These are phyloP conservation scores for Drosophila kepulauana DNA, from an alignment of 1,140 invertebrate species.

Conservation along the genomic window DNA sequence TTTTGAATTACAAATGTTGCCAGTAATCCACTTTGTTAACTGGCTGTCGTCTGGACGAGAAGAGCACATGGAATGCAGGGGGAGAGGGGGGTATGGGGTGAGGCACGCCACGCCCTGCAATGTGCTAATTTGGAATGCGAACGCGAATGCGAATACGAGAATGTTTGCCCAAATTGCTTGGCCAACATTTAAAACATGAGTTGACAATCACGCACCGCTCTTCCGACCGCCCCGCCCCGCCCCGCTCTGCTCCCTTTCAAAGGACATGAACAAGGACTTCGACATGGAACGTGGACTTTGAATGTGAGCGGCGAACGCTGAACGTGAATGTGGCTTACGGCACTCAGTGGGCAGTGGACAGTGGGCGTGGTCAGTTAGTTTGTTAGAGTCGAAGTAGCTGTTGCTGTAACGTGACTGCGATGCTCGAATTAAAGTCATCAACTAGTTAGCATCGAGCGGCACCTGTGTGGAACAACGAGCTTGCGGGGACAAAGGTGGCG, in stretches of 20 bases:
- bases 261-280: background rate
- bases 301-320: background rate
- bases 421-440: conserved; percentile 75
- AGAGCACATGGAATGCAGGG: no score
- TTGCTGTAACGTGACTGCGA: conserved; percentile 53
- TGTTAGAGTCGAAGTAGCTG: background rate
- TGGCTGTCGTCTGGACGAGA: background rate
- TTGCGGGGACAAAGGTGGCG: no score
- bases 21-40: conserved; percentile 44
- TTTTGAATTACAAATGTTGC: conserved; percentile 78
- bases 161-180: conserved; percentile 82
- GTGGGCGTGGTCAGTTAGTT: background rate
- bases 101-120: conserved; percentile 50
- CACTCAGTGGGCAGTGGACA: no score
- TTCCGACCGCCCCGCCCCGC: no score
- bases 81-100: no score
- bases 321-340: background rate
- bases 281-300: background rate
- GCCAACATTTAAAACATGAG: conserved; percentile 81
- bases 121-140: conserved; percentile 72
- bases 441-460: conserved; percentile 67
- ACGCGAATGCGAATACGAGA: conserved; percentile 61
- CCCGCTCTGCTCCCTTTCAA: no score
- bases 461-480: background rate
- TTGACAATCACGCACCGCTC: conserved; percentile 71